Conservation (phyloP, 2,797 vertebrate genomes). For the Diplodus sargus region DNA sequence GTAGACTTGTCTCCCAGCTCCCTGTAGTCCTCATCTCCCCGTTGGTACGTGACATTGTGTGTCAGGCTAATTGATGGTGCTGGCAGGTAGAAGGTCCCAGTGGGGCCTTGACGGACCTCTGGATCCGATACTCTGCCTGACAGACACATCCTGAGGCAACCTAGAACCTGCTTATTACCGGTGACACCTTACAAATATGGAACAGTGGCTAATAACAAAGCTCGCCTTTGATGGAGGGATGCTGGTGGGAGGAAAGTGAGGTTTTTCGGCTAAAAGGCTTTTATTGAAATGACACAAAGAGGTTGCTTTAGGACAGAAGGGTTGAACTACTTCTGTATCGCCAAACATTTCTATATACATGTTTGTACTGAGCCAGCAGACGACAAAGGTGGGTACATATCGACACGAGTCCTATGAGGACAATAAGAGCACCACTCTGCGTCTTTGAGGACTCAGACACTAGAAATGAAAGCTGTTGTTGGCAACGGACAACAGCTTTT, state of each 20-base stretch:
- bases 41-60: slow-evolving; percentile 30
- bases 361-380: background rate
- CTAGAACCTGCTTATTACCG: slow-evolving; percentile 73
- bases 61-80: slow-evolving; percentile 55
- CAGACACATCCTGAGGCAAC: slow-evolving; percentile 60
- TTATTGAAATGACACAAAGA: slow-evolving; percentile 64
- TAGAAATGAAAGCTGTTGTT: background rate
- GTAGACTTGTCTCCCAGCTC: slow-evolving; percentile 15
- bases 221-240: slow-evolving; percentile 58
- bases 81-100: slow-evolving; percentile 46
- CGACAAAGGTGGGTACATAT: background rate
- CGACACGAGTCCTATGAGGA: slow-evolving; percentile 4
- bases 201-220: slow-evolving; percentile 67
- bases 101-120: slow-evolving; percentile 44
- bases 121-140: slow-evolving; percentile 64
- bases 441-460: background rate
- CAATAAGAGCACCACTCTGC: background rate
- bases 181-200: slow-evolving; percentile 77
- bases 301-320: slow-evolving; percentile 12
- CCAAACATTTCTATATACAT: background rate
- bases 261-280: slow-evolving; percentile 59
- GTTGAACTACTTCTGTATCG: slow-evolving; percentile 4
- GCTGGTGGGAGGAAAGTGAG: slow-evolving; percentile 33
- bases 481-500: background rate
- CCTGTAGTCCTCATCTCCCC: slow-evolving; percentile 20